A percentile compares a stretch with the other conserved stretches of the same genome.
Conservation (phyloP, 2,113 vertebrate genomes). For the Atlantisia rogersi region DNA sequence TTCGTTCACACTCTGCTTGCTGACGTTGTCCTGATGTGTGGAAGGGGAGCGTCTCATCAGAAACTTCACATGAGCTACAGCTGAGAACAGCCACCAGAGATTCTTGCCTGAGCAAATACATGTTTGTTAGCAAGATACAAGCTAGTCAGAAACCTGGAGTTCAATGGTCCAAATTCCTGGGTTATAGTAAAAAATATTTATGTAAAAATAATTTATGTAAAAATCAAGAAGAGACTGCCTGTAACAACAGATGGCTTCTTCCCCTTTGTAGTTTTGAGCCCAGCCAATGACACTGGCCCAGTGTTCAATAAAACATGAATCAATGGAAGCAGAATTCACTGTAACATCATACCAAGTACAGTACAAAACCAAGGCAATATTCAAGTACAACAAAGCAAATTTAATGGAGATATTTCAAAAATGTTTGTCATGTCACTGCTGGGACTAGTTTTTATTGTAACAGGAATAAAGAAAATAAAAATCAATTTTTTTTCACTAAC, state of each 20-base stretch:
- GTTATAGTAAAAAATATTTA: background rate
- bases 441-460: background rate
- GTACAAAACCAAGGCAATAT: background rate
- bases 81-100: background rate
- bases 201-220: background rate
- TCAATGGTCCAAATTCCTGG: background rate
- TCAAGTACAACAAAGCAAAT: background rate
- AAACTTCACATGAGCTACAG: background rate
- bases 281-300: background rate
- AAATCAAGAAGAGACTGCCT: background rate
- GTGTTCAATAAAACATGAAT: background rate
- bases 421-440: background rate
- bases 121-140: background rate
- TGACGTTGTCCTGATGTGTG: background rate
- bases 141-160: background rate
- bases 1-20: background rate
- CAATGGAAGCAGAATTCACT: background rate
- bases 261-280: background rate
- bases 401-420: background rate
- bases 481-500: background rate
- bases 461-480: background rate
- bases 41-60: background rate
- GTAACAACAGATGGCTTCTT: background rate
- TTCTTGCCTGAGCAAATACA: background rate
- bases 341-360: background rate